These are phyloP conservation scores for Sebastes oblongus DNA, from an alignment of 2,797 vertebrate genomes.

Conservation along the genomic window DNA sequence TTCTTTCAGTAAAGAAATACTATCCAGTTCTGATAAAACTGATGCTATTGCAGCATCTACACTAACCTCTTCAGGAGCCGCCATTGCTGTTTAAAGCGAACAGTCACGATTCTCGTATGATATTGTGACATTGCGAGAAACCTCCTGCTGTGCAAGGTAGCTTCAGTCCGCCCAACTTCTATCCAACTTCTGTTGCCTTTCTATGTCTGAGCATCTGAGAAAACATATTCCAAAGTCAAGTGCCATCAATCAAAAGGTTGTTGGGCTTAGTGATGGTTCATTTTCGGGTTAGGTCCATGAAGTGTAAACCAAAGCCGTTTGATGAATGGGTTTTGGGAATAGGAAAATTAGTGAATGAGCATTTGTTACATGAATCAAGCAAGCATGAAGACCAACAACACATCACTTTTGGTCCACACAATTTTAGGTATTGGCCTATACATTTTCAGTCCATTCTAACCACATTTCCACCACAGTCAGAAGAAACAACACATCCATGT, in stretches of 20 bases:
- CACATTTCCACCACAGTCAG: not conserved
- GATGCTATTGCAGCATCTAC: too few relatives aligned
- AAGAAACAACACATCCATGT: not conserved
- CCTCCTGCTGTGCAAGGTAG: too few relatives aligned
- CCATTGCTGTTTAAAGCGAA: too few relatives aligned
- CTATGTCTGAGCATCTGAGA: not conserved
- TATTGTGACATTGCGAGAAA: fast-evolving
- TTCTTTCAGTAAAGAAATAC: too few relatives aligned
- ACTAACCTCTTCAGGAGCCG: too few relatives aligned
- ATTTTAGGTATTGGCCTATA: not conserved
- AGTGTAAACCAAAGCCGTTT: too few relatives aligned
- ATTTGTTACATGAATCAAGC: not conserved
- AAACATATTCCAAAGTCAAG: not conserved
- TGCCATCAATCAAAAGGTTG: not conserved
- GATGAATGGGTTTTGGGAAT: not conserved
- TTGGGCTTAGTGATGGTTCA: not conserved
- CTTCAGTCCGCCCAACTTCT: too few relatives aligned
- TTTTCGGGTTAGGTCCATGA: not conserved
- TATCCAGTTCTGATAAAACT: too few relatives aligned
- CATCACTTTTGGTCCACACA: not conserved
- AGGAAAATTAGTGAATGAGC: not conserved
- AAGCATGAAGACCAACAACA: not conserved
- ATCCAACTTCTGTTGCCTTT: not conserved
- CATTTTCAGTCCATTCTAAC: not conserved
- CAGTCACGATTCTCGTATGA: too few relatives aligned